Percentiles rank a stretch among this genome's conserved stretches.
phyloP scores from a whole-genome alignment of 2,113 vertebrate genomes.

The Corvus cornix region DNA sequence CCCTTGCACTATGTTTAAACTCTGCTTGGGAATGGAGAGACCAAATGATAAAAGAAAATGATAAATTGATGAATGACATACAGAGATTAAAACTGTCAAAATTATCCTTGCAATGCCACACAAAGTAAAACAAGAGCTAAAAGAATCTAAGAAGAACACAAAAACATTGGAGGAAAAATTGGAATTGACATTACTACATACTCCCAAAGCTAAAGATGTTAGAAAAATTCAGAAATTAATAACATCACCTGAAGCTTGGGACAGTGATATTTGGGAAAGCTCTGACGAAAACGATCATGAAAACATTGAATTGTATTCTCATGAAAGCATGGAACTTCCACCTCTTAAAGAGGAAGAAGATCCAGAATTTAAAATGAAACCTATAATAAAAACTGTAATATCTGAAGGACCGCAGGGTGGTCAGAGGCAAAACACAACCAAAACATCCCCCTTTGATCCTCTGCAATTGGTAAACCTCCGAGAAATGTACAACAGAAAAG shows the following conservation, averaged over 20 bases:
- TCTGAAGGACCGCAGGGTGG: neutral
- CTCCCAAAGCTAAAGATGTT: too few relatives aligned
- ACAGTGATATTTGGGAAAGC: too few relatives aligned
- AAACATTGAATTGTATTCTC: neutral
- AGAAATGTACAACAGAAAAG: too few relatives aligned
- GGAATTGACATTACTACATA: too few relatives aligned
- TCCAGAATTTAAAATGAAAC: neutral
- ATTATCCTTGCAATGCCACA: neutral
- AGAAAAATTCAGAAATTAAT: too few relatives aligned
- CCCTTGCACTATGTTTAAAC: too few relatives aligned
- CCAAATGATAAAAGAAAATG: neutral
- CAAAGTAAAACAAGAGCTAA: neutral
- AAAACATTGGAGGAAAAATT: too few relatives aligned
- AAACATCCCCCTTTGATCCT: too few relatives aligned
- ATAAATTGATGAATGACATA: neutral
- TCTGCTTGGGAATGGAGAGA: neutral
- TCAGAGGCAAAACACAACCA: neutral
- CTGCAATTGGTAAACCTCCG: too few relatives aligned
- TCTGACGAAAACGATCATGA: neutral
- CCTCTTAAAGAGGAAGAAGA: neutral
- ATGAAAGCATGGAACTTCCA: neutral
- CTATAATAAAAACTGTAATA: neutral
- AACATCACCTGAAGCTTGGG: too few relatives aligned
- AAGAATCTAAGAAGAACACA: too few relatives aligned
- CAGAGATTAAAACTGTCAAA: neutral